These are phyloP conservation scores for Sitta carolinensis DNA, from an alignment of 2,797 vertebrate species.

Conservation along the genomic window DNA sequence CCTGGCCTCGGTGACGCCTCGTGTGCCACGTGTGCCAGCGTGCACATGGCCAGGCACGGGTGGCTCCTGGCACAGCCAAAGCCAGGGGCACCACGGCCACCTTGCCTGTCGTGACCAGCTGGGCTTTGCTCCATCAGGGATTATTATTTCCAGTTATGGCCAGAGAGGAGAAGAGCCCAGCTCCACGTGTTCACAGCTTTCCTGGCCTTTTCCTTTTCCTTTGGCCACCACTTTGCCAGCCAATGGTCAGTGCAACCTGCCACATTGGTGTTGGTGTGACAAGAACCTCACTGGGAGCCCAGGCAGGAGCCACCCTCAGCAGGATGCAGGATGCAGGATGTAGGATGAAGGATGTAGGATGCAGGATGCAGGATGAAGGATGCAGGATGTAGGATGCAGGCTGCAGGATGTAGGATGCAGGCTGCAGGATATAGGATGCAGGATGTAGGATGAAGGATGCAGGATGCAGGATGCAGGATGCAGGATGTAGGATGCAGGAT, in stretches of 20 bases:
- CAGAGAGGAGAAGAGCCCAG: neutral
- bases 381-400: neutral
- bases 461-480: neutral
- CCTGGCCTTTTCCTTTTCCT: too few relatives aligned
- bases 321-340: too few relatives aligned
- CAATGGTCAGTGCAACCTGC: neutral
- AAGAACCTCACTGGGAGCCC: neutral
- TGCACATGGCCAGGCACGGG: rapidly evolving
- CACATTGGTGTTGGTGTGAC: rapidly evolving
- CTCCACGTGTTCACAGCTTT: neutral
- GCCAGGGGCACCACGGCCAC: rapidly evolving
- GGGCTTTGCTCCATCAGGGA: neutral
- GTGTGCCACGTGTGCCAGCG: rapidly evolving
- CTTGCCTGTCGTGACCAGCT: rapidly evolving
- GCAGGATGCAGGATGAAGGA: too few relatives aligned
- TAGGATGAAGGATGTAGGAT: too few relatives aligned
- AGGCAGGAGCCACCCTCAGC: neutral
- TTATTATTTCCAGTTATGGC: too few relatives aligned
- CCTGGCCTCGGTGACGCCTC: rapidly evolving
- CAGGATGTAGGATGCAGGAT: neutral
- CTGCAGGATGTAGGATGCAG: neutral
- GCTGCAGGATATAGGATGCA: neutral
- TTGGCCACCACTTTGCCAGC: neutral
- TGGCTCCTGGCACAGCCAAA: neutral
- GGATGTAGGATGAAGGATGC: too few relatives aligned